phyloP scores from a whole-genome alignment of 1,140 invertebrate genomes.

The Yoshiicerus persimilis region DNA sequence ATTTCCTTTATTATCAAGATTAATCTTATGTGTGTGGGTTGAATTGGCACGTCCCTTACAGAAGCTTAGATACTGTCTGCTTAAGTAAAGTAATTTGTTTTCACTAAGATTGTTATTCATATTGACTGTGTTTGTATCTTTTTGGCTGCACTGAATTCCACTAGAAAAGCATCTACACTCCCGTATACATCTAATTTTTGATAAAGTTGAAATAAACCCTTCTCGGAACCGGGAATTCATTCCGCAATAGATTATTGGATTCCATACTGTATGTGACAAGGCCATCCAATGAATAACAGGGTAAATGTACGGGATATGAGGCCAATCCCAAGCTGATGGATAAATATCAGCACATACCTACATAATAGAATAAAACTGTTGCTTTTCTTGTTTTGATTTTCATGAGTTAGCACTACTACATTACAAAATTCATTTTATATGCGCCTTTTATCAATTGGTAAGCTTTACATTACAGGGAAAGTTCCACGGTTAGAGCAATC shows the following conservation, averaged over 20 bases:
- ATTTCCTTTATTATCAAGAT: background rate
- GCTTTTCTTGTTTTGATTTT: background rate
- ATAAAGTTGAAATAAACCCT: constrained; percentile 57
- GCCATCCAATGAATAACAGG: constrained; percentile 33
- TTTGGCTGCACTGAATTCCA: background rate
- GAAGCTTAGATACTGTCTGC: background rate
- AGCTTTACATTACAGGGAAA: no score
- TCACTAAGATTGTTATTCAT: background rate
- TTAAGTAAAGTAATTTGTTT: background rate
- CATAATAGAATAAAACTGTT: background rate
- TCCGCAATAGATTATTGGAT: constrained; percentile 90
- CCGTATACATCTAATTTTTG: background rate
- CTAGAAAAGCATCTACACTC: background rate
- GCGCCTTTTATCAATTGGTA: no score
- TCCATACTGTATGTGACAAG: constrained; percentile 56
- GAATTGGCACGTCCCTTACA: background rate
- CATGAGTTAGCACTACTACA: no score
- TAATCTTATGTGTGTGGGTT: background rate
- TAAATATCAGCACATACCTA: constrained; percentile 31
- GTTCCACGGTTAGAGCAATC: no score
- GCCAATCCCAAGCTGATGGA: constrained; percentile 5
- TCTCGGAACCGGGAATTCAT: constrained; percentile 80
- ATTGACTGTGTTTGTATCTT: background rate
- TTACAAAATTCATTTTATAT: no score
- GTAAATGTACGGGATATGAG: constrained; percentile 23